Evolutionary conservation across 2,888 invertebrate genomes (phyloP).

Genomic region (Synanthedon formicaeformis): DNA sequence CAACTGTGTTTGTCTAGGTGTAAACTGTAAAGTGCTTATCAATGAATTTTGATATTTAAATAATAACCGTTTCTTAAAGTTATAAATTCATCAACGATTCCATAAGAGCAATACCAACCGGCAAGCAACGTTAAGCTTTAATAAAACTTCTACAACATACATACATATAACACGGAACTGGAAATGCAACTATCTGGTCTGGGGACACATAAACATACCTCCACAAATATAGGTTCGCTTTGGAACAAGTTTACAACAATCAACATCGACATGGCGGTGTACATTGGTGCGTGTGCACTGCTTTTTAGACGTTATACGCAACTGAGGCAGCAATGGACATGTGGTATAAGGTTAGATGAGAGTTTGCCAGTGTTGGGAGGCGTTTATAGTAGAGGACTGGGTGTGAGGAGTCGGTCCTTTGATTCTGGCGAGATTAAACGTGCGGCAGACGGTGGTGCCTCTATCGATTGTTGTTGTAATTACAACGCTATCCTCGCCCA

Average conservation of each 20-base stretch:
- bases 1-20: too few relatives aligned
- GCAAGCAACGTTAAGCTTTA: slow-evolving; percentile 50
- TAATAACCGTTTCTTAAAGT: too few relatives aligned
- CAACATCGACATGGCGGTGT: slow-evolving; percentile 5
- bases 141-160: slow-evolving; percentile 54
- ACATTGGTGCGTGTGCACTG: slow-evolving; percentile 20
- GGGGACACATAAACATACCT: slow-evolving; percentile 56
- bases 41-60: too few relatives aligned
- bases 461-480: slow-evolving; percentile 72
- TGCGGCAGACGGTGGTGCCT: slow-evolving; percentile 71
- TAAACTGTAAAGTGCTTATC: too few relatives aligned
- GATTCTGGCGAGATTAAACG: slow-evolving; percentile 69
- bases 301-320: too few relatives aligned
- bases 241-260: slow-evolving; percentile 32
- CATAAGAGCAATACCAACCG: slow-evolving; percentile 11
- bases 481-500: slow-evolving; percentile 69
- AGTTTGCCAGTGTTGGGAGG: slow-evolving; percentile 24
- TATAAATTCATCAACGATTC: too few relatives aligned
- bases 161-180: slow-evolving; percentile 42
- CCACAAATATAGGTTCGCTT: slow-evolving; percentile 54
- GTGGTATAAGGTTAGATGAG: slow-evolving; percentile 10
- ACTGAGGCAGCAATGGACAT: slow-evolving; percentile 22
- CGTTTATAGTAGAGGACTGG: slow-evolving; percentile 39
- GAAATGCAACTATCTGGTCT: slow-evolving; percentile 64
- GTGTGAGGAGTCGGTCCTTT: slow-evolving; percentile 67